Percentiles rank a stretch among this genome's conserved stretches.
phyloP scores from a whole-genome alignment of 2,888 invertebrate genomes.

The Pantelozetes paolii region DNA sequence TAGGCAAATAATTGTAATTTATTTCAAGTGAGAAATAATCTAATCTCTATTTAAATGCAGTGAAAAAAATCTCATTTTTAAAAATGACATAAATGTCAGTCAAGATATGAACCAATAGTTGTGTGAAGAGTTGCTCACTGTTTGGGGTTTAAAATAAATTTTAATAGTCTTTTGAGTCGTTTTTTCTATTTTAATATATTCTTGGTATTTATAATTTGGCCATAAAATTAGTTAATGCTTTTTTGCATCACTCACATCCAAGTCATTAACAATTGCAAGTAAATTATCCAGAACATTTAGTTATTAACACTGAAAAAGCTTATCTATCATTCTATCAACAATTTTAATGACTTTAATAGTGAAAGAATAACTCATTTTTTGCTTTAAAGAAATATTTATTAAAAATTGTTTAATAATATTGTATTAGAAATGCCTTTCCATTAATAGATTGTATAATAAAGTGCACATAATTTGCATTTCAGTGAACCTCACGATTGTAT shows the following conservation, averaged over 20 bases:
- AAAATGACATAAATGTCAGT: too few relatives aligned
- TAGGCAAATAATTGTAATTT: too few relatives aligned
- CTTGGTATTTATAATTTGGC: slow-evolving; percentile 4
- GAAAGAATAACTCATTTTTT: background rate
- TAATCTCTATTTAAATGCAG: too few relatives aligned
- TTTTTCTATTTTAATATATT: background rate
- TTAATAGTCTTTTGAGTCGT: background rate
- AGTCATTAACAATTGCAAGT: slow-evolving; percentile 15
- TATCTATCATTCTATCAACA: slow-evolving; percentile 17
- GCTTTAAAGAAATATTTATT: too few relatives aligned
- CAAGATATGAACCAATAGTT: too few relatives aligned
- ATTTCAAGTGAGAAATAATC: too few relatives aligned
- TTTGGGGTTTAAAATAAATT: too few relatives aligned
- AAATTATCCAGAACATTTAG: slow-evolving; percentile 30
- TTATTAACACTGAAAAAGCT: slow-evolving; percentile 20
- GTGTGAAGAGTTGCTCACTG: too few relatives aligned
- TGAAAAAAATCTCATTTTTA: too few relatives aligned
- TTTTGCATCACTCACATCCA: background rate
- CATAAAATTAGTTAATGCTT: background rate
- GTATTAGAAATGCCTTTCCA: background rate
- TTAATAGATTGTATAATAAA: background rate
- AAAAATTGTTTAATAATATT: too few relatives aligned
- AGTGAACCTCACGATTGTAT: background rate
- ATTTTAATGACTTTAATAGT: slow-evolving; percentile 7
- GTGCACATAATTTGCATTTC: slow-evolving; percentile 1